Base-by-base conservation (phyloP, 2,113 vertebrate genomes). In the Panurus biarmicus region DNA sequence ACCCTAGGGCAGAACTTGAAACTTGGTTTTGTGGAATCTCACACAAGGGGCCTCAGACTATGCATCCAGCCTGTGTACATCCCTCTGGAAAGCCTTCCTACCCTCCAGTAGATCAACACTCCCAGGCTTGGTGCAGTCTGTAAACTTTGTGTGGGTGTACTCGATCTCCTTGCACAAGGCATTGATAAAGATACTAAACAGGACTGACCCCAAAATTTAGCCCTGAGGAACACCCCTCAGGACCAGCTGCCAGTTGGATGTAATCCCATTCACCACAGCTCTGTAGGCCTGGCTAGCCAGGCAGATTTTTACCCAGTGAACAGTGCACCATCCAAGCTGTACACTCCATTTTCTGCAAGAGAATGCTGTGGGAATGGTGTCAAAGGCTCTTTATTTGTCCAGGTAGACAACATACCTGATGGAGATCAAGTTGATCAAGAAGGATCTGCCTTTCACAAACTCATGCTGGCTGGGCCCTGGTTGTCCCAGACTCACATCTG, bases 91-190 rank as follows among this genome's bases (percentile, higher is more conserved):
- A 26, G n/a, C 22, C n/a, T 54, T 73, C 26, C 12, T 38, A 47
- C 14, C 12, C 40, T 54, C 28, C 58, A 84, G 48, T 22, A 83
- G 33, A 45, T 22, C 26, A 45, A 33, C 48, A 33, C 33, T 54
- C 22, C 22, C 18, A 72, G 62, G 14, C 9, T 73, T 38, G 48
- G 40, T 38, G 28, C 33, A 23, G 14, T 38, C 28, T 47, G 47
- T 22, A 54, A 64, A 33, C 18, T 47, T 33, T 38, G n/a, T 45
- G 48, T 64, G 48, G 22, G 18, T 28, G 17, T 22, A 38, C 17
- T 73, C 0, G 0, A 38, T 47, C 48, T 45, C n/a, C 40, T n/a
- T 0, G 0, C 19, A 38, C 6, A 47, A 47, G 7, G 19, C 40
- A 14, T 25, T 38, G 26, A 54, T 22, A 54, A 38, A 54, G 17